phyloP scores from a whole-genome alignment of 1,140 invertebrate species.

The Ceratitis capitata region DNA sequence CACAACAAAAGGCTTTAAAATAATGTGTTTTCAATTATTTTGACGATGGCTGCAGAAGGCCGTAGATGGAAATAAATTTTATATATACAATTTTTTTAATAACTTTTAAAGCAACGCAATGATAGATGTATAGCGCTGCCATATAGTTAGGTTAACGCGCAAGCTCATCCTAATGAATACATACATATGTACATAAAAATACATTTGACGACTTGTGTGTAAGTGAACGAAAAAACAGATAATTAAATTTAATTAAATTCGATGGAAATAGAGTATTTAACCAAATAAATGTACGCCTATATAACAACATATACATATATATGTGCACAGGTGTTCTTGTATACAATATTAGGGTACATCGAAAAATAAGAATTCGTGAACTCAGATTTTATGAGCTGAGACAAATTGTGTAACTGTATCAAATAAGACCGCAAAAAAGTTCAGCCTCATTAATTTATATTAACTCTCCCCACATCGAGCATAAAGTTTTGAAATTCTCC shows the following conservation, averaged over 20 bases:
- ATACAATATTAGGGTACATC: too few relatives aligned
- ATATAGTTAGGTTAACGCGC: not conserved
- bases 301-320: too few relatives aligned
- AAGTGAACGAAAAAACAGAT: not conserved
- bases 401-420: too few relatives aligned
- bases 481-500: too few relatives aligned
- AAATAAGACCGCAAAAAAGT: too few relatives aligned
- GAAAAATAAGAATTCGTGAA: too few relatives aligned
- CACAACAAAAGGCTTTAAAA: not conserved
- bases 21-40: not conserved
- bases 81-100: not conserved
- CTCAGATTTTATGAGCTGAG: too few relatives aligned
- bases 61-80: not conserved
- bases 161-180: not conserved
- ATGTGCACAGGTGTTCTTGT: not conserved
- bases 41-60: not conserved
- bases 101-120: not conserved
- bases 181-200: not conserved
- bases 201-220: too few relatives aligned
- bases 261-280: not conserved
- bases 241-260: conserved; percentile 11
- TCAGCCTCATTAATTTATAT: too few relatives aligned
- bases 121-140: not conserved
- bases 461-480: too few relatives aligned
- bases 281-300: too few relatives aligned